A percentile compares a stretch with the other conserved stretches of the same genome.
Evolutionary conservation across 2,888 invertebrate species (phyloP).

Genomic region (Pterobdella sp.): DNA sequence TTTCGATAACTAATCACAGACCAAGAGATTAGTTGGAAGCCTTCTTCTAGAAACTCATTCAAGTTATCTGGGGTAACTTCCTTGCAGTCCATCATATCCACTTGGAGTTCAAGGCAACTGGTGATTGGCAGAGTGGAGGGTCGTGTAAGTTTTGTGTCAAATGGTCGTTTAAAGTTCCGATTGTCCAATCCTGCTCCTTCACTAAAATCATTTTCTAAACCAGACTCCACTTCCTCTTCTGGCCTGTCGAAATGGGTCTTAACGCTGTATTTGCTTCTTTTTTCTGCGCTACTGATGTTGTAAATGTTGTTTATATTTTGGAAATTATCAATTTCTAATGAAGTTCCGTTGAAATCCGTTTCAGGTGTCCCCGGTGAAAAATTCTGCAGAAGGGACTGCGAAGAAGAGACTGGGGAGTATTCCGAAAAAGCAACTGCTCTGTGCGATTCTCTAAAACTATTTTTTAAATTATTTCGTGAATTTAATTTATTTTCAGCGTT

Average conservation of each 20-base stretch:
- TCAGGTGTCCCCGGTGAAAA: not conserved
- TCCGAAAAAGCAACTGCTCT: not conserved
- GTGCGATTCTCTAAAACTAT: not conserved
- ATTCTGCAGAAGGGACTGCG: not conserved
- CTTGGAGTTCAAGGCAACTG: not conserved
- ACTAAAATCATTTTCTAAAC: not conserved
- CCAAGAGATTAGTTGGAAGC: constrained; percentile 43
- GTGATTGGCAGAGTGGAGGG: not conserved
- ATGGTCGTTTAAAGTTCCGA: not conserved
- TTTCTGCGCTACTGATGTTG: not conserved
- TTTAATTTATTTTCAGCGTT: not conserved
- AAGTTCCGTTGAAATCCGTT: not conserved
- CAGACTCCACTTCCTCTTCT: not conserved
- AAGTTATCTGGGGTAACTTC: constrained; percentile 36
- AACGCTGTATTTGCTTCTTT: not conserved
- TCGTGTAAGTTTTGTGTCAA: not conserved
- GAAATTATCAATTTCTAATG: too few relatives aligned
- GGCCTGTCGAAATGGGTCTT: not conserved
- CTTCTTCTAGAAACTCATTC: constrained; percentile 43
- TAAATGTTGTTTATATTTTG: not conserved
- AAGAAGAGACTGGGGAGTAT: not conserved
- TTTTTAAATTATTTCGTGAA: not conserved
- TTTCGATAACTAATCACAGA: constrained; percentile 38
- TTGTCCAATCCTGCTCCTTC: not conserved
- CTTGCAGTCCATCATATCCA: not conserved